Percentiles rank a stretch among this genome's conserved stretches.
phyloP scores from a whole-genome alignment of 2,113 vertebrate genomes.

The Steatornis caripensis region DNA sequence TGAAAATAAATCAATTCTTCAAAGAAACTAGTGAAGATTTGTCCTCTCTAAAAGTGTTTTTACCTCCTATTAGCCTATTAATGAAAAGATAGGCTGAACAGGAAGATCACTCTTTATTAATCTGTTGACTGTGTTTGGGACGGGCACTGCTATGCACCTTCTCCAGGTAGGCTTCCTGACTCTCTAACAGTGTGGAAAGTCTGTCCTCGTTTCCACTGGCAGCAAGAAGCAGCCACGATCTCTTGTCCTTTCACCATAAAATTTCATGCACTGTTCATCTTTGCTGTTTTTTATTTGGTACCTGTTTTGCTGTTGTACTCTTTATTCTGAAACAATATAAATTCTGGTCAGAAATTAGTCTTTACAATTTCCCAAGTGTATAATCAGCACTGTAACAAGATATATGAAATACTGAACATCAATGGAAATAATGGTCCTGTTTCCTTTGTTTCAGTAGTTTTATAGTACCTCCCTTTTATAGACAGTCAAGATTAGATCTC shows the following conservation, averaged over 20 bases:
- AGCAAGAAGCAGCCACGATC: neutral
- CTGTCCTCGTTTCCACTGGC: neutral
- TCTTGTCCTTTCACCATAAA: neutral
- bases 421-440: neutral
- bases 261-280: neutral
- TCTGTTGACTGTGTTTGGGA: neutral
- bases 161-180: neutral
- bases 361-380: neutral
- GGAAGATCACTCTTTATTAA: neutral
- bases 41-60: neutral
- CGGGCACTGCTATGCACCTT: neutral
- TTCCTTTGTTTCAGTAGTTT: neutral
- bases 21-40: neutral
- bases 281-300: neutral
- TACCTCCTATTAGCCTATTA: neutral
- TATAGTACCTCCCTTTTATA: neutral
- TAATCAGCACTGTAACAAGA: neutral
- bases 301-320: neutral
- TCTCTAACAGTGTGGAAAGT: neutral
- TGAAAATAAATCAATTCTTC: neutral
- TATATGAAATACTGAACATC: neutral
- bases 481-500: neutral
- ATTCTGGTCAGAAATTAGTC: neutral
- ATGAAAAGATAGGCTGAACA: neutral
- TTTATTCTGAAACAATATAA: neutral